Conservation (phyloP, 2,888 invertebrate genomes). For the Shargacucullia verbasci region DNA sequence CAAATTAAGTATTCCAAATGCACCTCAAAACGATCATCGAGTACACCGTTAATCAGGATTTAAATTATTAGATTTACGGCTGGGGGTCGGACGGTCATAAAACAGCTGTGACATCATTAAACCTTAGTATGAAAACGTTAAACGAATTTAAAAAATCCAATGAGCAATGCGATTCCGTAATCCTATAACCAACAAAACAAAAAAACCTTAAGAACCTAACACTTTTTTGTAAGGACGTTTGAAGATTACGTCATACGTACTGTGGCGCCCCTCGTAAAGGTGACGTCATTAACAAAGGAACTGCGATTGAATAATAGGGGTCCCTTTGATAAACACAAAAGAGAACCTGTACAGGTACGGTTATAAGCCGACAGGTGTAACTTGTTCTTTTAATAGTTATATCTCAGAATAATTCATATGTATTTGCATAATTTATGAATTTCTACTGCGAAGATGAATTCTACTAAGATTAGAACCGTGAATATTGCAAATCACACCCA, state of each 20-base stretch:
- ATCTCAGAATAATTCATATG: slow-evolving; percentile 11
- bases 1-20: slow-evolving; percentile 35
- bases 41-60: slow-evolving; percentile 53
- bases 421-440: slow-evolving; percentile 21
- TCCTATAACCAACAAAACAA: slow-evolving; percentile 59
- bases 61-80: slow-evolving; percentile 56
- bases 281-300: slow-evolving; percentile 74
- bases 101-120: slow-evolving; percentile 56
- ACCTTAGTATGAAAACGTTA: slow-evolving; percentile 51
- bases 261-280: slow-evolving; percentile 63
- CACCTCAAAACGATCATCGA: slow-evolving; percentile 37
- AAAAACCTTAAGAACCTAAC: slow-evolving; percentile 63
- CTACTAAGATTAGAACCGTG: slow-evolving; percentile 7
- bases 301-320: slow-evolving; percentile 64
- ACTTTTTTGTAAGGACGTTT: slow-evolving; percentile 67
- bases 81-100: slow-evolving; percentile 49
- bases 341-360: slow-evolving; percentile 66
- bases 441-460: slow-evolving; percentile 1
- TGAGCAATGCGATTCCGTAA: slow-evolving; percentile 70
- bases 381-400: slow-evolving; percentile 26
- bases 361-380: slow-evolving; percentile 50
- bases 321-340: slow-evolving; percentile 67
- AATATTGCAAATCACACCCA: slow-evolving; percentile 13
- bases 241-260: slow-evolving; percentile 76
- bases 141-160: slow-evolving; percentile 59